Base-by-base conservation (phyloP, 2,113 vertebrate species). In the Psittacus erithacus region DNA sequence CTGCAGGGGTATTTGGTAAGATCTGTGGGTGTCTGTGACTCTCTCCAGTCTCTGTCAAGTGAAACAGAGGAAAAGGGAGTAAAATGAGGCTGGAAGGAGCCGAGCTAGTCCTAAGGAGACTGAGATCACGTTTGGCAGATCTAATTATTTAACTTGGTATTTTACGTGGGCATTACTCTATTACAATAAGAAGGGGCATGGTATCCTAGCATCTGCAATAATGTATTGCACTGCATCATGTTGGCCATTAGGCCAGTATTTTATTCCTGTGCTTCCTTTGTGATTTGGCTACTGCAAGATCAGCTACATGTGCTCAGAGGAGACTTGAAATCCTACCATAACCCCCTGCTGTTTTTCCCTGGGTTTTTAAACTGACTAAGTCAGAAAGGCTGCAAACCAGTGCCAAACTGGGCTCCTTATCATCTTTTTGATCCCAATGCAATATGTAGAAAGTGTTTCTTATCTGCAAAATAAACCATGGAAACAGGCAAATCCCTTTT, bases 41-140 rank as follows among this genome's bases (percentile, higher is more conserved):
- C 62, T 97, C 31, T 93, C 83, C 96, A 96, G 96, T 50, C 24
- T 93, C 81, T 96, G 91, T 95, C 93, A 92, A 91, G 53, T 7
- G 69, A 91, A 79, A 35, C n/a, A 67, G 82, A 70, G 80, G 52
- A 84, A 38, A 49, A 69, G n/a, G 49, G 31, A 76, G 80, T 69
- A 57, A 78, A 92, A 82, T 13, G 33, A 87, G 46, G 52, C 76
- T 95, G 15, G 35, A 57, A 93, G 44, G 53, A 92, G 22, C 59
- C 49, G 0, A 1, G 20, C 27, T 78, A 5, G 68, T 60, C 15
- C 33, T 47, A 28, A 41, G 47, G 10, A 64, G 18, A 11, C 29
- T 65, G 43, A 68, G 62, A 41, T 71, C 44, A 31, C 3, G 0
- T 71, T 53, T 88, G 47, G 41, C 52, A 60, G 35, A 29, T 25